These are phyloP conservation scores for Melanotaenia parkinsoni DNA, from an alignment of 2,797 vertebrate genomes.

Conservation along the genomic window DNA sequence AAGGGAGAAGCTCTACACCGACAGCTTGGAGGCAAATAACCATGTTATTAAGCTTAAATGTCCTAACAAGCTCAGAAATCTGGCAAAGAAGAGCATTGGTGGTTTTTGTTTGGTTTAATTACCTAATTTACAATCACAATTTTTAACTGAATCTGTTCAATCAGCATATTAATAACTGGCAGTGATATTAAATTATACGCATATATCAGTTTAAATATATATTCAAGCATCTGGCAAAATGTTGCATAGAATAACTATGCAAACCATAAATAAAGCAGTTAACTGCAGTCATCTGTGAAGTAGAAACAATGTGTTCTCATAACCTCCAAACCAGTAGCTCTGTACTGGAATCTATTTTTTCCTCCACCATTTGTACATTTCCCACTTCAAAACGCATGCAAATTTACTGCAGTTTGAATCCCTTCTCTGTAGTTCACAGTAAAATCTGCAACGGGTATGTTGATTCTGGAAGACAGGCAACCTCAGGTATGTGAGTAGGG, in stretches of 20 bases:
- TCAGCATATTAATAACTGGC: background rate
- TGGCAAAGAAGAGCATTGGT: background rate
- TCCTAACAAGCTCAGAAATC: constrained; percentile 12
- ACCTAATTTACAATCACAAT: background rate
- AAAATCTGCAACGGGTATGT: constrained; percentile 46
- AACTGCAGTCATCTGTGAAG: constrained; percentile 43
- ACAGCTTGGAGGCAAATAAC: constrained; percentile 9
- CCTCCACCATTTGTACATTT: constrained; percentile 56
- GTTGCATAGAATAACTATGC: constrained; percentile 1
- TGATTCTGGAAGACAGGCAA: constrained; percentile 65
- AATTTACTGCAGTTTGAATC: constrained; percentile 43
- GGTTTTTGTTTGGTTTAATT: background rate
- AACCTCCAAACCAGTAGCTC: constrained; percentile 52
- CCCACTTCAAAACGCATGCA: constrained; percentile 56
- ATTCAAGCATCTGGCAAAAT: background rate
- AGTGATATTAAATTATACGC: background rate
- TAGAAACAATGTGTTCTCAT: constrained; percentile 64
- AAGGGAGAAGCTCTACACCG: background rate
- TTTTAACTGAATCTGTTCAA: constrained; percentile 1
- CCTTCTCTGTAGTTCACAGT: constrained; percentile 19
- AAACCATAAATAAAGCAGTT: constrained; percentile 16
- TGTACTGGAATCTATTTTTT: constrained; percentile 42
- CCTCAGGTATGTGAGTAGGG: constrained; percentile 54
- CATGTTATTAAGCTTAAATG: constrained; percentile 4
- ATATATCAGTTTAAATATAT: background rate